Base-by-base conservation (phyloP, 2,888 invertebrate species). In the Stenoptilia bipunctidactyla region DNA sequence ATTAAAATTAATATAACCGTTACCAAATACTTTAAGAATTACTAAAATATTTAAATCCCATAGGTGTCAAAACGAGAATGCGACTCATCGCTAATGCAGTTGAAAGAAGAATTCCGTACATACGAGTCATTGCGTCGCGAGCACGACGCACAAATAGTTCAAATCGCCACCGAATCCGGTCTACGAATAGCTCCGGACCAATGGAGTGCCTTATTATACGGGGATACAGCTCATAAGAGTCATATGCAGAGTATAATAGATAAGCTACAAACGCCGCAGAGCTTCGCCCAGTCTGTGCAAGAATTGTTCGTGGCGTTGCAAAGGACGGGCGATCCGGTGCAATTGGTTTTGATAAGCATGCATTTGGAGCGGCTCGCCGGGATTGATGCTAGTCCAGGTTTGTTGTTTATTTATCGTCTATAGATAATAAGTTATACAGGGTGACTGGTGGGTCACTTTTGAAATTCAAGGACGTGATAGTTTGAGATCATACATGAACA, bases 81-180 rank as follows among this genome's bases (percentile, higher is more conserved):
- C 20, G 97, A 97, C 71, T 98, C 98, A 0, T 98, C 98, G 0
- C 75, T 99, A 45, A 99, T 99, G 98, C 97, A 98, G 69, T 71
- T 98, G 13, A 97, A 97, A 66, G 97, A 97, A 57, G 98, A 99
- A 66, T 98, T 97, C 66, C 89, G 98, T 12, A 93, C 93, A 0
- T 98, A 98, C 67, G 97, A 98, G 55, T 90, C 94, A 0, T 68
- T 99, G 40, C 85, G 98, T 5, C 86, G 97, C 1, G 98, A 99
- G 61, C 98, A 99, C 66, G 98, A 99, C 74, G 94, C 97, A 8
- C 98, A 99, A 72, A 97, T 99, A 52, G 98, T 99, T 2, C 96
- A 97, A 76, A 98, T 99, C 46, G 98, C 98, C 0, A 94, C 96
- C 0, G 98, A 99, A 73, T 96, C 98, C 1, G 98, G 98, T 0